Base-by-base conservation (phyloP, 2,888 invertebrate genomes). In the Protodeltote pygarga region DNA sequence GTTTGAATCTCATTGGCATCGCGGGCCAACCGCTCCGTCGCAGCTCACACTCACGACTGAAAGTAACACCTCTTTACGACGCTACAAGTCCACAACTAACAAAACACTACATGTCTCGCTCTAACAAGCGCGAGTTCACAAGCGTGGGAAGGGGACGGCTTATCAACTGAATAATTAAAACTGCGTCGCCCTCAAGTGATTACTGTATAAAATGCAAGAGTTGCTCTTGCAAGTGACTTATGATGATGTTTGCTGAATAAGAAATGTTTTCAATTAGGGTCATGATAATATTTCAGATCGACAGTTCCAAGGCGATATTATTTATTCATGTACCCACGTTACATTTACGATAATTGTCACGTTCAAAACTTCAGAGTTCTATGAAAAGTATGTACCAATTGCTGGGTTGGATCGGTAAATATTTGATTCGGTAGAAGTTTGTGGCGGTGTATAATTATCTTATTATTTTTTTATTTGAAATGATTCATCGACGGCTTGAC, bases 91-190 rank as follows among this genome's bases (percentile, higher is more conserved):
- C 44, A 19, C 44, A 44, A 34, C 50, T 37, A 42, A 58, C 50
- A 74, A 71, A 78, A 65, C 64, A 54, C 66, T 42, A 21, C 50
- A 70, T 48, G 51, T 75, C 79, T 77, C 81, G 29, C 57, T 81
- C 74, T 46, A 17, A 35, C 59, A 41, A n/a, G n/a, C 41, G 31
- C 10, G 20, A n/a, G 17, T 31, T 23, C 5, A 38, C 31, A 11
- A 16, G 29, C 25, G 39, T 21, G 39, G 8, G 74, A 86, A 54
- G 33, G 68, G 49, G 84, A 86, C 21, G 53, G 66, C 15, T 14
- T 39, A 79, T 57, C 77, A 71, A 77, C 80, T 90, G 82, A 90
- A 90, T 90, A 83, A 87, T 89, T 89, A 79, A 89, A 75, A 64
- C 64, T 55, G 53, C 57, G 68, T 71, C 75, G 75, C 78, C 77